These are phyloP conservation scores for Hyposoter didymator DNA, from an alignment of 2,888 invertebrate genomes.

Conservation along the genomic window DNA sequence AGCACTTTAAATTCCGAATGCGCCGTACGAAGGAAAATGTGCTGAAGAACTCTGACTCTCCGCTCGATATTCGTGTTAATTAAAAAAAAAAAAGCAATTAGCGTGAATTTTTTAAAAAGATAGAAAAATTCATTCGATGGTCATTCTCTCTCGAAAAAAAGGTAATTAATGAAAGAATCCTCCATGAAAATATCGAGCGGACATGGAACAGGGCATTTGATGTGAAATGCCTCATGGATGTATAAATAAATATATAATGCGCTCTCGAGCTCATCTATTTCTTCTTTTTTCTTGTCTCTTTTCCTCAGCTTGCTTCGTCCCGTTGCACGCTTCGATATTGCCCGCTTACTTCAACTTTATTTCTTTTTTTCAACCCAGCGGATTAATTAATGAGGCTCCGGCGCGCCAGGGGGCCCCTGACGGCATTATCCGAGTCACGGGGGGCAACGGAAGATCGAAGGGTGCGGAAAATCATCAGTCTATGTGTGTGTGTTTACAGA, in stretches of 20 bases:
- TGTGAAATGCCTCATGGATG: not conserved
- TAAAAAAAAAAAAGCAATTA: not conserved
- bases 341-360: constrained; percentile 45
- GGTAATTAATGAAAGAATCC: not conserved
- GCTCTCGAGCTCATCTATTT: constrained; percentile 31
- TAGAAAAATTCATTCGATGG: not conserved
- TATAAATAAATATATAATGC: constrained; percentile 15
- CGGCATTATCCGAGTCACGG: constrained; percentile 75
- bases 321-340: constrained; percentile 50
- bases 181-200: not conserved
- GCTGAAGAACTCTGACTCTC: not conserved
- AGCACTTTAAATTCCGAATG: not conserved
- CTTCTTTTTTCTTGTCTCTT: constrained; percentile 27
- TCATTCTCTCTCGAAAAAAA: not conserved
- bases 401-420: constrained; percentile 69
- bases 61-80: not conserved
- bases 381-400: constrained; percentile 79
- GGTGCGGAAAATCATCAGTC: constrained; percentile 39
- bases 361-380: constrained; percentile 68
- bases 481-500: constrained; percentile 3
- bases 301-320: constrained; percentile 41
- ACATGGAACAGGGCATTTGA: not conserved
- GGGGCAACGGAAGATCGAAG: constrained; percentile 39
- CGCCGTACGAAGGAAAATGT: not conserved
- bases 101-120: not conserved